phyloP scores from a whole-genome alignment of 2,797 vertebrate genomes.

The Hemibagrus guttatus region DNA sequence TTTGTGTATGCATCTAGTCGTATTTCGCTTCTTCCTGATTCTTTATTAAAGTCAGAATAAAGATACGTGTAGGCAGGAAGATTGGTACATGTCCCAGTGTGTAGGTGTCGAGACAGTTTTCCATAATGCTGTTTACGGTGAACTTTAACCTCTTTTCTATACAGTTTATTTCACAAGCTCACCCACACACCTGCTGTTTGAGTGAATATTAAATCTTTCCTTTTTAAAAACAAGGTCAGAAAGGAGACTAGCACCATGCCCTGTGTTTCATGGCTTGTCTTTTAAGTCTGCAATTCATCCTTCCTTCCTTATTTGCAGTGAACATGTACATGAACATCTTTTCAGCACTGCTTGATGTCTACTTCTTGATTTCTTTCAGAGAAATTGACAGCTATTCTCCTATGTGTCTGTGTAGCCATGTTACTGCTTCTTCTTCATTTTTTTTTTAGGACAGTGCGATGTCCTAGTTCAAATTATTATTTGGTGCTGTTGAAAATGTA shows the following conservation, averaged over 20 bases:
- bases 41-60: background rate
- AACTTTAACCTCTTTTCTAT: constrained; percentile 65
- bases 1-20: background rate
- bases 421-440: background rate
- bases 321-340: background rate
- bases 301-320: background rate
- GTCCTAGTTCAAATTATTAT: background rate
- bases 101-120: constrained; percentile 67
- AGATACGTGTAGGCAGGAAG: constrained; percentile 49
- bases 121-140: constrained; percentile 64
- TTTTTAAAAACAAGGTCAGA: constrained; percentile 6
- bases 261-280: background rate
- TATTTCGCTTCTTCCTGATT: background rate
- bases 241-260: background rate
- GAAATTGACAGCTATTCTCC: background rate
- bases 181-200: constrained; percentile 7
- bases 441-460: background rate
- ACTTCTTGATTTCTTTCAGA: background rate
- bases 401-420: background rate
- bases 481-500: background rate
- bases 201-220: constrained; percentile 39
- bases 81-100: constrained; percentile 61
- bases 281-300: background rate
- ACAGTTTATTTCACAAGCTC: background rate
- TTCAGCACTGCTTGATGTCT: background rate